Percentiles rank a stretch among this genome's conserved stretches.
These are phyloP conservation scores for Endomychus coccineus DNA, from an alignment of 2,888 invertebrate species.

Conservation along the genomic window DNA sequence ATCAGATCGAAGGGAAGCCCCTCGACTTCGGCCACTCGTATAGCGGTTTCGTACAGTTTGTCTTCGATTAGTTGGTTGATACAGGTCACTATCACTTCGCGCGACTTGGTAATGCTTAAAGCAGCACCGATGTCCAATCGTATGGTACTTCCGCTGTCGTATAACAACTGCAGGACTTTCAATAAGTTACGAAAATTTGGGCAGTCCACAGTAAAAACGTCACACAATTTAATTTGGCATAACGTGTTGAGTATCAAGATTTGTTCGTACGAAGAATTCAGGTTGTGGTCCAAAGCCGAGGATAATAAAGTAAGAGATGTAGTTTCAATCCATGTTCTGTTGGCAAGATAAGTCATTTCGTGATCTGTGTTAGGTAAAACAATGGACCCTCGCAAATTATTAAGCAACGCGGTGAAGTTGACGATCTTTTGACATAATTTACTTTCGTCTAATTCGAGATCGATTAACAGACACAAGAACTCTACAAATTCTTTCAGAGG, in stretches of 20 bases:
- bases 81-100: conserved; percentile 48
- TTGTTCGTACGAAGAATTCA: conserved; percentile 57
- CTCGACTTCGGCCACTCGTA: conserved; percentile 51
- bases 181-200: conserved; percentile 43
- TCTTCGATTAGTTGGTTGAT: conserved; percentile 48
- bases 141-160: conserved; percentile 42
- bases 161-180: conserved; percentile 28
- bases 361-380: conserved; percentile 34
- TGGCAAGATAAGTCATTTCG: conserved; percentile 46
- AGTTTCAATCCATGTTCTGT: conserved; percentile 50
- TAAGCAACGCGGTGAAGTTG: conserved; percentile 37
- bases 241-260: conserved; percentile 55
- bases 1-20: conserved; percentile 48
- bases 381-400: conserved; percentile 31
- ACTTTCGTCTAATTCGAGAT: conserved; percentile 34
- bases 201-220: conserved; percentile 19
- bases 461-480: conserved; percentile 34
- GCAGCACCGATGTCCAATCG: conserved; percentile 46
- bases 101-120: conserved; percentile 34
- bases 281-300: conserved; percentile 53
- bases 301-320: conserved; percentile 55
- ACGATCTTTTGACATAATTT: conserved; percentile 33
- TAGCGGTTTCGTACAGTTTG: conserved; percentile 50
- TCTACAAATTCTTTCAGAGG: conserved; percentile 46
- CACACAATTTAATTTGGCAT: conserved; percentile 47